Percentiles rank a stretch among this genome's conserved stretches.
Conservation (phyloP, 2,888 invertebrate species). For the Coronaproctus castanopsis region DNA sequence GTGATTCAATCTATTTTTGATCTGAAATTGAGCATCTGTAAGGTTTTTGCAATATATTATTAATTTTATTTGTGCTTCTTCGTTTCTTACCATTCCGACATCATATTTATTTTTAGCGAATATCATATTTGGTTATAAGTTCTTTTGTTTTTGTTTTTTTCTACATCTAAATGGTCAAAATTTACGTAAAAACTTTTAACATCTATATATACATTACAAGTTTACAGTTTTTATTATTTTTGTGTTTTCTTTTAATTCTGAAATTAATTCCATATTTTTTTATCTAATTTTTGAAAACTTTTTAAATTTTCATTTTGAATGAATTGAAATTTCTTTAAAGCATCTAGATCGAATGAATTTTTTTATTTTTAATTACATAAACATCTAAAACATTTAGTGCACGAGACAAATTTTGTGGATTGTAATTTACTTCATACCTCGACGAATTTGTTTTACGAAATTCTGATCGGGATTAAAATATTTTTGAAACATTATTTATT, state of each 20-base stretch:
- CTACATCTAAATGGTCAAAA: not conserved
- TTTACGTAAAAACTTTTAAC: not conserved
- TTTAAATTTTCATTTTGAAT: not conserved
- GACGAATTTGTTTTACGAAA: too few species aligned
- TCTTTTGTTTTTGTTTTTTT: not conserved
- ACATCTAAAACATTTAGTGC: too few species aligned
- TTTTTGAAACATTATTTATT: too few species aligned
- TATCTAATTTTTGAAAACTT: not conserved
- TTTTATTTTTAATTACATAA: too few species aligned
- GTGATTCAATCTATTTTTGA: not conserved
- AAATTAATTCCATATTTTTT: not conserved
- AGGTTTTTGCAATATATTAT: too few species aligned
- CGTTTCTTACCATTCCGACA: not conserved
- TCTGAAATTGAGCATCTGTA: not conserved
- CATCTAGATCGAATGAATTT: not conserved
- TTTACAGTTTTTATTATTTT: not conserved
- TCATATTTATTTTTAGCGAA: not conserved
- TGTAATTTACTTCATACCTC: too few species aligned
- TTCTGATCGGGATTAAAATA: too few species aligned
- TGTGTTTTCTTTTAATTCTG: not conserved
- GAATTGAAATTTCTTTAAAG: not conserved
- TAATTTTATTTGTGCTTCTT: not conserved
- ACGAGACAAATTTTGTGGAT: too few species aligned
- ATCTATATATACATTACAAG: not conserved
- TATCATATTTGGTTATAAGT: not conserved